Evolutionary conservation across 2,113 vertebrate genomes (phyloP), one percentile per base, ranked within the genome.

Genomic region (Ornithorhynchus anatinus): DNA sequence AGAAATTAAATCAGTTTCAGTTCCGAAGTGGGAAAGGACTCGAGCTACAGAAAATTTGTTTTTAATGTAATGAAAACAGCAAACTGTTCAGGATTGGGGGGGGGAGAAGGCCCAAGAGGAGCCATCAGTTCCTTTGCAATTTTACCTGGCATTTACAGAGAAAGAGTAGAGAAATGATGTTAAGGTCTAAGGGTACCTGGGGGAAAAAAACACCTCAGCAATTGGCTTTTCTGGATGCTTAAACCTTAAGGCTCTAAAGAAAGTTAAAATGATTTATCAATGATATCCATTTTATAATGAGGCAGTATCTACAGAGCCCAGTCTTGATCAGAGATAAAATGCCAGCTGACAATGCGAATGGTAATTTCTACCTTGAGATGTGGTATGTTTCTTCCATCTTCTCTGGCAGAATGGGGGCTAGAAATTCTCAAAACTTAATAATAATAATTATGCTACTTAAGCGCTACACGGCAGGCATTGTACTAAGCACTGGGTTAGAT

Each of bases 1-100:
- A 79, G 44, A 58, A 81, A 87, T 71, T 87, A 75, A 70, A 80
- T 77, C 75, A 70, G 59, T 69, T 81, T 75, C 59, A 71, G 31
- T 52, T 79, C 76, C 37, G 57, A 35, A 27, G 35, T 59, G 56
- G 59, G 58, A 29, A 80, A 74, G 77, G 83, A 64, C 57, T 59
- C 77, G 83, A 63, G 31, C 54, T 72, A 62, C 40, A 23, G 54
- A 66, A 54, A 85, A 77, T 70, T 32, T 75, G 40, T 14, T 22
- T 69, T 81, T 77, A 48, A 53, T 75, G 66, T n/a, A n/a, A n/a
- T 77, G 59, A 68, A 84, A 44, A n/a, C n/a, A n/a, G n/a, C n/a
- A n/a, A n/a, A n/a, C n/a, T n/a, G n/a, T n/a, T n/a, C n/a, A n/a
- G n/a, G n/a, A n/a, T n/a, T n/a, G n/a, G n/a, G n/a, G n/a, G n/a